These are phyloP conservation scores for Sussaba pulchella DNA, from an alignment of 2,888 invertebrate genomes.

Conservation along the genomic window DNA sequence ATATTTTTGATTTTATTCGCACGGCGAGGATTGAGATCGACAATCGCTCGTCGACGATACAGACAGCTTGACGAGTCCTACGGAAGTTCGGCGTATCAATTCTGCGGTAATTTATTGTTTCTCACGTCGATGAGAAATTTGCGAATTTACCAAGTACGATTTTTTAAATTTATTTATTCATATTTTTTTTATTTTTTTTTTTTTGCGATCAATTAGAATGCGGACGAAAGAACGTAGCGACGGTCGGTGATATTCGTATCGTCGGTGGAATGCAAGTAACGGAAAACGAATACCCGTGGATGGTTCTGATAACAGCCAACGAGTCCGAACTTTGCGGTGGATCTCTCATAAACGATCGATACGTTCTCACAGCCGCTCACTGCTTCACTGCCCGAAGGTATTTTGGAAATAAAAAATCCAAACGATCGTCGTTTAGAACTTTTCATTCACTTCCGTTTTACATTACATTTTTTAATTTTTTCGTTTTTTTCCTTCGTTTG, in stretches of 20 bases:
- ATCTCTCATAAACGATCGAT: constrained; percentile 85
- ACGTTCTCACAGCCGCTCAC: constrained; percentile 86
- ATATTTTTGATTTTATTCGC: not conserved
- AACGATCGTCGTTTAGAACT: not conserved
- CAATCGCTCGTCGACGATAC: not conserved
- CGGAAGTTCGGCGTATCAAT: constrained; percentile 67
- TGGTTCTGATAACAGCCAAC: constrained; percentile 84
- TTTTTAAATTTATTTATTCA: not conserved
- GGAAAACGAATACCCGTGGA: constrained; percentile 86
- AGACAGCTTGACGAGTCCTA: constrained; percentile 69
- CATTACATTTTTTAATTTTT: not conserved
- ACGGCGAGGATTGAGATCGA: not conserved
- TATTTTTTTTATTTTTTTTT: not conserved
- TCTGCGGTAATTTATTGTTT: constrained; percentile 69
- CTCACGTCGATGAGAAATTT: not conserved
- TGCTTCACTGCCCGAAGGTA: constrained; percentile 85
- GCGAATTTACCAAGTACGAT: constrained; percentile 2
- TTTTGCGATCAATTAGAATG: constrained; percentile 61
- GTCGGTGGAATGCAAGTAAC: constrained; percentile 85
- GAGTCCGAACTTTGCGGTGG: constrained; percentile 85
- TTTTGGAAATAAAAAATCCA: not conserved
- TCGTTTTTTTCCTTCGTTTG: not conserved
- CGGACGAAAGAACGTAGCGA: constrained; percentile 59
- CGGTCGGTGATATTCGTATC: constrained; percentile 82
- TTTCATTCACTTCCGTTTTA: not conserved